Base-by-base conservation (phyloP, 2,888 invertebrate genomes). In the Calameuta filiformis region DNA sequence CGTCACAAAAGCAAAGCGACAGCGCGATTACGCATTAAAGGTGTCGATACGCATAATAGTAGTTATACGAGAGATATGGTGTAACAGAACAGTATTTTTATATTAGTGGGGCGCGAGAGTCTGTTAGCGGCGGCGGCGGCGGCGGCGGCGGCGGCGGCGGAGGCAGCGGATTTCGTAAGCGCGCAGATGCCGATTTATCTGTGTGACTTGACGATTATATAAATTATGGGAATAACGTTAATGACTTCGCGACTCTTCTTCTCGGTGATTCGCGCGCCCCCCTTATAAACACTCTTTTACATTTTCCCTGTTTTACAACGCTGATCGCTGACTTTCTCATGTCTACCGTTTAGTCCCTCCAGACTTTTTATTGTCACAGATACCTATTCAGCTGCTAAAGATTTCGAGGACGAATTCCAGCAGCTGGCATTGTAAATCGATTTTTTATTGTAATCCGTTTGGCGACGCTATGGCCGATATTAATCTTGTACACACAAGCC, bases 41-140 rank as follows among this genome's bases (percentile, higher is more conserved):
- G 23, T 56, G 56, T 56, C 84, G 83, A 88, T 88, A 82, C 82
- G 87, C 87, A 82, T 86, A 84, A 86, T 82, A 78, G 81, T 85
- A 85, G 84, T 83, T 81, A 82, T 87, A 77, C 80, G 80, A 84
- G 82, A 81, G 85, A 86, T 86, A 86, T 86, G 83, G 85, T 85
- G 86, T 56, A 87, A 86, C 85, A 86, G 84, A 89, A 88, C 89
- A 89, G 89, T 89, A 89, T 89, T 89, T 89, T 89, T 89, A 85
- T 89, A 89, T 90, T 87, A 86, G 84, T 80, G 77, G 23, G 23
- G 56, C 56, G 23, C 23, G 56, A 23, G 23, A 56, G 23, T 56
- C 56, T 56, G 23, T 23, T 56, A 23, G 15, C 56, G 2, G 23
- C 23, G 23, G 6, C 9, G 1, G 23, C 23, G 56, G 15, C 37